Conservation (phyloP, 2,888 invertebrate species). For the Drosophila percnosoma region DNA sequence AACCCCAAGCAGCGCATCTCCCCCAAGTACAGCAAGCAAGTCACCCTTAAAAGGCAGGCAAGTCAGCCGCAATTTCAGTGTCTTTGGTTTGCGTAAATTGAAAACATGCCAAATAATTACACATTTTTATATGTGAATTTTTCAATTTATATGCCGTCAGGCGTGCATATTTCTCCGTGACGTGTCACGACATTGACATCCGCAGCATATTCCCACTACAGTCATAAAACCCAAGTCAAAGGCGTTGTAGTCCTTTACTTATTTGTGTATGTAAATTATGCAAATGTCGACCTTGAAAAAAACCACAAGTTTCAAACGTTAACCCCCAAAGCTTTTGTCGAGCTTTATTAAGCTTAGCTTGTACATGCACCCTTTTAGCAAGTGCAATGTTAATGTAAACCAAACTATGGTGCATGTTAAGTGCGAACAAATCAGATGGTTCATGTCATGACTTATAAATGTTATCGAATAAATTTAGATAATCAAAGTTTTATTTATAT, state of each 20-base stretch:
- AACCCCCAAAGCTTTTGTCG: background rate
- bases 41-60: background rate
- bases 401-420: background rate
- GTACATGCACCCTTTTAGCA: conserved; percentile 2
- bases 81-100: conserved; percentile 70
- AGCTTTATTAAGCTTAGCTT: conserved; percentile 3
- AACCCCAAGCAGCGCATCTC: background rate
- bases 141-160: conserved; percentile 80
- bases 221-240: conserved; percentile 43
- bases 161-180: conserved; percentile 46
- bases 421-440: background rate
- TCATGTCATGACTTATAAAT: background rate
- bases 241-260: conserved; percentile 39
- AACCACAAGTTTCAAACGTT: conserved; percentile 7
- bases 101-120: conserved; percentile 77
- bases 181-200: conserved; percentile 65
- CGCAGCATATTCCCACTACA: conserved; percentile 51
- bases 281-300: conserved; percentile 50
- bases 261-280: conserved; percentile 52
- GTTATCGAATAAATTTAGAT: background rate
- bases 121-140: conserved; percentile 76
- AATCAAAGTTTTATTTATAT: conserved; percentile 8
- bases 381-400: conserved; percentile 8
- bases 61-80: conserved; percentile 1
- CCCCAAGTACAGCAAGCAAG: conserved; percentile 1